A percentile compares a stretch with the other conserved stretches of the same genome.
These are phyloP conservation scores for Drosophila ironensis DNA, from an alignment of 1,140 invertebrate species.

Conservation along the genomic window DNA sequence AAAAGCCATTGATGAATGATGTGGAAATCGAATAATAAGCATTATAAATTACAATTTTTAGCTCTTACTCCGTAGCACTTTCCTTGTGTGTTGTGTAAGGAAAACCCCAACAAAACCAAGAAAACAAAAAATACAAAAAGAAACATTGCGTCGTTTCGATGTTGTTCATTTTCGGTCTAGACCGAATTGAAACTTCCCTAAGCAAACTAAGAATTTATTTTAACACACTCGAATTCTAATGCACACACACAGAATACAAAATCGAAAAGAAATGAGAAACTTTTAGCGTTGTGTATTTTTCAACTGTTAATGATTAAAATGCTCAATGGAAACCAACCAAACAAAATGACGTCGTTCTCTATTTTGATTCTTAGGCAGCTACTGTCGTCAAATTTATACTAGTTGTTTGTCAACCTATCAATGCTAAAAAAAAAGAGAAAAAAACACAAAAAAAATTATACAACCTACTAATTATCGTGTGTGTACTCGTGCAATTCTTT, in stretches of 20 bases:
- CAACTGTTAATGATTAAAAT: constrained; percentile 44
- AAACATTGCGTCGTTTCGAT: constrained; percentile 55
- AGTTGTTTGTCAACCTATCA: constrained; percentile 62
- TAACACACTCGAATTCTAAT: constrained; percentile 56
- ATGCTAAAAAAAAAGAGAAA: constrained; percentile 27
- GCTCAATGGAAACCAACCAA: constrained; percentile 31
- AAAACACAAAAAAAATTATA: constrained; percentile 18
- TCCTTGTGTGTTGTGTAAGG: constrained; percentile 75
- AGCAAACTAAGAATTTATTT: constrained; percentile 74
- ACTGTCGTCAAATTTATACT: constrained; percentile 70
- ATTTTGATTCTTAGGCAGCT: constrained; percentile 71
- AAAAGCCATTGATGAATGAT: constrained; percentile 55
- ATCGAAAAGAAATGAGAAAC: constrained; percentile 14
- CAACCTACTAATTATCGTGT: constrained; percentile 56
- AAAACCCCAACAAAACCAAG: constrained; percentile 15
- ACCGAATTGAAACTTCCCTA: constrained; percentile 64
- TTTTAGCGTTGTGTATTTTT: constrained; percentile 61
- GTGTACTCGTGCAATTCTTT: constrained; percentile 71
- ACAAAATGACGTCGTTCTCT: constrained; percentile 49
- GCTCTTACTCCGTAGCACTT: constrained; percentile 73
- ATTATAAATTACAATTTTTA: constrained; percentile 72
- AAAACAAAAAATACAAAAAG: constrained; percentile 28
- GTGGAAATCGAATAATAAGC: constrained; percentile 71
- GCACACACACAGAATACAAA: constrained; percentile 47
- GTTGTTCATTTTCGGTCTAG: constrained; percentile 60